A percentile compares a stretch with the other conserved stretches of the same genome.
Conservation (phyloP, 2,113 vertebrate species). For the Bostrychus sinensis region DNA sequence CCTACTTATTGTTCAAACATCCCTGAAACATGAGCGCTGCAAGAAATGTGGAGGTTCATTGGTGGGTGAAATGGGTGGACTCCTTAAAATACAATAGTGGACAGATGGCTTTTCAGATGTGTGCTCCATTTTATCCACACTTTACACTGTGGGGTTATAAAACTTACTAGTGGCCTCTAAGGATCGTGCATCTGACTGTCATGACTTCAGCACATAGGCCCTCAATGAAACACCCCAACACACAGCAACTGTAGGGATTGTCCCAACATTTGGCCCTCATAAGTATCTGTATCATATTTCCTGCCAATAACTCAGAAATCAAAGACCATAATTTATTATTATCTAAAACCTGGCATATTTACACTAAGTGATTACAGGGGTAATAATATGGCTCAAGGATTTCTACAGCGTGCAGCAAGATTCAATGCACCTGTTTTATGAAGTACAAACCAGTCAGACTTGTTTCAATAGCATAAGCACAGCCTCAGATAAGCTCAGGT, state of each 20-base stretch:
- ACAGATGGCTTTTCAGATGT: slow-evolving; percentile 43
- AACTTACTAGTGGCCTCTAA: background rate
- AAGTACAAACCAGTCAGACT: slow-evolving; percentile 39
- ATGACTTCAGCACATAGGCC: background rate
- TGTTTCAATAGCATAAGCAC: slow-evolving; percentile 28
- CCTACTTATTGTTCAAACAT: slow-evolving; percentile 73
- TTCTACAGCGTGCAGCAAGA: slow-evolving; percentile 17
- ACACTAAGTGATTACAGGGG: background rate
- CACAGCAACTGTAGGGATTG: background rate
- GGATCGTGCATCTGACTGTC: background rate
- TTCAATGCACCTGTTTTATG: slow-evolving; percentile 1
- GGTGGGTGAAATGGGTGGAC: slow-evolving; percentile 38
- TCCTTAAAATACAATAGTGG: slow-evolving; percentile 33
- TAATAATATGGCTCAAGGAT: background rate
- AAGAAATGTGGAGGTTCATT: slow-evolving; percentile 61
- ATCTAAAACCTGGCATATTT: background rate
- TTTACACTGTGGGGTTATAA: slow-evolving; percentile 6
- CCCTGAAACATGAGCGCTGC: slow-evolving; percentile 52
- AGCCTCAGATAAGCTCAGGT: slow-evolving; percentile 15
- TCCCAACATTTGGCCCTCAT: background rate
- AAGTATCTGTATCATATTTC: slow-evolving; percentile 3
- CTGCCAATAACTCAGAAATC: background rate
- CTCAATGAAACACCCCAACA: background rate
- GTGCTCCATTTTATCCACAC: slow-evolving; percentile 18
- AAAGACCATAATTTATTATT: background rate